A percentile compares a stretch with the other conserved stretches of the same genome.
Conservation (phyloP, 2,113 vertebrate species). For the Corydoras maculifer region DNA sequence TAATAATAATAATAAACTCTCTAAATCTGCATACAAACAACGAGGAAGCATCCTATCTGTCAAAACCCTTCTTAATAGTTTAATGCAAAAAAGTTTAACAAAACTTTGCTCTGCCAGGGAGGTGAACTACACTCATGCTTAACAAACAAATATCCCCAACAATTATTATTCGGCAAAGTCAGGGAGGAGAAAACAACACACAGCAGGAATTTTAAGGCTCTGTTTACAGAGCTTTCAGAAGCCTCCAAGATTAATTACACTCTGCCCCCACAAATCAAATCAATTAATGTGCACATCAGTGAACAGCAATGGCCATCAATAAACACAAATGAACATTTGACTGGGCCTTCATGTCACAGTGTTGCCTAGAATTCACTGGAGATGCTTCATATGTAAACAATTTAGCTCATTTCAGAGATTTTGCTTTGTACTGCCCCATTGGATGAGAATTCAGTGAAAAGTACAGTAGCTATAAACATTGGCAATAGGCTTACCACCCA, state of each 20-base stretch:
- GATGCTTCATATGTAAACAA: background rate
- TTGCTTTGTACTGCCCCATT: background rate
- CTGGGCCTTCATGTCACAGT: constrained; percentile 15
- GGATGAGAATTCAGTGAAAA: constrained; percentile 19
- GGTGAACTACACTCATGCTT: constrained; percentile 19
- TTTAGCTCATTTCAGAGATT: background rate
- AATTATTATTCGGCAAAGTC: constrained; percentile 30
- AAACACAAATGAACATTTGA: constrained; percentile 9
- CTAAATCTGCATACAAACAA: background rate
- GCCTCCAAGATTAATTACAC: constrained; percentile 37
- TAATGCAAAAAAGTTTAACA: constrained; percentile 23
- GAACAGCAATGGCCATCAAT: constrained; percentile 5
- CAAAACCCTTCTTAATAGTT: constrained; percentile 4
- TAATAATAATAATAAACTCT: background rate
- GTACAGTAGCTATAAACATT: constrained; percentile 34
- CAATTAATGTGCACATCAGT: constrained; percentile 16
- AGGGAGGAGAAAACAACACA: constrained; percentile 26
- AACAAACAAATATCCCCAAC: constrained; percentile 37
- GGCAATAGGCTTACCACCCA: constrained; percentile 23
- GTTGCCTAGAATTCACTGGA: no score
- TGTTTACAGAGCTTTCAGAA: constrained; percentile 36
- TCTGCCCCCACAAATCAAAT: constrained; percentile 13
- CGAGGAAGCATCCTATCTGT: background rate
- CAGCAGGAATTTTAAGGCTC: constrained; percentile 28
- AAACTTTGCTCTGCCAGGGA: constrained; percentile 21